Conservation (phyloP, 1,140 invertebrate species). For the Plectus sambesii region DNA sequence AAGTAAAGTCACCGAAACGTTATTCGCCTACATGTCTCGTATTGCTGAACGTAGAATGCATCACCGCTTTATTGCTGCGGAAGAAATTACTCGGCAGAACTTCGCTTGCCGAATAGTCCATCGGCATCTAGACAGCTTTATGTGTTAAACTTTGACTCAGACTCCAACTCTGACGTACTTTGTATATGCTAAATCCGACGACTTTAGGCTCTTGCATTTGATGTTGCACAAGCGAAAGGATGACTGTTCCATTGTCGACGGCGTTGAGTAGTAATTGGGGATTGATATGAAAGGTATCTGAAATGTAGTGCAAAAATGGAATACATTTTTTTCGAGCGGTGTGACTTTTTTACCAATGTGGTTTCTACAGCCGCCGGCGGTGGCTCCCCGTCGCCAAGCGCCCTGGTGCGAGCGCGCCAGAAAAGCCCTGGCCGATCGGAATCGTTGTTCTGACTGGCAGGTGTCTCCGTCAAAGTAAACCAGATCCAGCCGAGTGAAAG, state of each 20-base stretch:
- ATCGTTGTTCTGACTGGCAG: neutral
- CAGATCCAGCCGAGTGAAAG: neutral
- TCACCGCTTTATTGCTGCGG: conserved; percentile 71
- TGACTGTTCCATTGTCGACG: conserved; percentile 60
- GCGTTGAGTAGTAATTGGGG: conserved; percentile 71
- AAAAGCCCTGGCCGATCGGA: neutral
- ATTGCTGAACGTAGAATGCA: conserved; percentile 82
- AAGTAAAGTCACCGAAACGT: conserved; percentile 2
- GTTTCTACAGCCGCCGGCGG: conserved; percentile 78
- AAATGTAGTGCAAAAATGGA: conserved; percentile 37
- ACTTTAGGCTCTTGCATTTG: conserved; percentile 80
- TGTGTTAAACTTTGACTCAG: neutral
- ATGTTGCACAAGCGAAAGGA: conserved; percentile 76
- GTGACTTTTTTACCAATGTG: conserved; percentile 57
- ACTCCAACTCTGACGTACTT: conserved; percentile 46
- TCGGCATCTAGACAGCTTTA: conserved; percentile 48
- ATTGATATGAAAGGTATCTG: conserved; percentile 83
- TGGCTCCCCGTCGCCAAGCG: conserved; percentile 68
- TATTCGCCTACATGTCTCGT: conserved; percentile 66
- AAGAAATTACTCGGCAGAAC: conserved; percentile 61
- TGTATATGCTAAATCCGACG: conserved; percentile 80
- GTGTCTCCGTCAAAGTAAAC: neutral
- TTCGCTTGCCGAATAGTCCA: conserved; percentile 52
- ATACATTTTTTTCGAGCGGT: neutral
- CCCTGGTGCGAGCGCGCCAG: conserved; percentile 17